Evolutionary conservation across 2,888 invertebrate species (phyloP).

Genomic region (Nysson spinosus): DNA sequence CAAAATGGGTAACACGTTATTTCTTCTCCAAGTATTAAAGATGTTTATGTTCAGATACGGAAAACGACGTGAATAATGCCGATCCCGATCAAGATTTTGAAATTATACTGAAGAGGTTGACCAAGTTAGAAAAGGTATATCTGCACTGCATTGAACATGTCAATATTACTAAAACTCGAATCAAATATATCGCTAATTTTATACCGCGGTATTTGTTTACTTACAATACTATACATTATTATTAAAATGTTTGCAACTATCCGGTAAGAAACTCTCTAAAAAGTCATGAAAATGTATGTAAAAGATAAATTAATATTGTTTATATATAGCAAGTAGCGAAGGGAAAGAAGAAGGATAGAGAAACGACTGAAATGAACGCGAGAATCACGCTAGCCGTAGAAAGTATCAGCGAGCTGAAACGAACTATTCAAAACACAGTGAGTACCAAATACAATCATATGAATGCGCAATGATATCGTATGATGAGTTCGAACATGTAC

Average conservation of each 20-base stretch:
- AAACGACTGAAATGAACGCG: constrained; percentile 66
- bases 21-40: no score
- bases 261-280: no score
- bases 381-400: constrained; percentile 70
- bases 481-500: no score
- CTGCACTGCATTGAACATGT: background rate
- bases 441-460: no score
- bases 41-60: constrained; percentile 63
- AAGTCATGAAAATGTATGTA: no score
- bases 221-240: no score
- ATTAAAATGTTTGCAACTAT: no score
- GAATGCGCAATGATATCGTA: no score
- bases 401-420: constrained; percentile 70
- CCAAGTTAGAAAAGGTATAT: constrained; percentile 72
- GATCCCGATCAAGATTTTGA: constrained; percentile 69
- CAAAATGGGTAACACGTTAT: no score
- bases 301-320: no score
- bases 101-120: constrained; percentile 70
- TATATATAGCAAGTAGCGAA: constrained; percentile 68
- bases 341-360: constrained; percentile 68
- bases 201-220: background rate
- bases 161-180: no score
- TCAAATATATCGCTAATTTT: no score
- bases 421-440: constrained; percentile 71
- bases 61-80: constrained; percentile 71